Evolutionary conservation across 2,888 invertebrate genomes (phyloP).

Genomic region (Saturnia pavonia): DNA sequence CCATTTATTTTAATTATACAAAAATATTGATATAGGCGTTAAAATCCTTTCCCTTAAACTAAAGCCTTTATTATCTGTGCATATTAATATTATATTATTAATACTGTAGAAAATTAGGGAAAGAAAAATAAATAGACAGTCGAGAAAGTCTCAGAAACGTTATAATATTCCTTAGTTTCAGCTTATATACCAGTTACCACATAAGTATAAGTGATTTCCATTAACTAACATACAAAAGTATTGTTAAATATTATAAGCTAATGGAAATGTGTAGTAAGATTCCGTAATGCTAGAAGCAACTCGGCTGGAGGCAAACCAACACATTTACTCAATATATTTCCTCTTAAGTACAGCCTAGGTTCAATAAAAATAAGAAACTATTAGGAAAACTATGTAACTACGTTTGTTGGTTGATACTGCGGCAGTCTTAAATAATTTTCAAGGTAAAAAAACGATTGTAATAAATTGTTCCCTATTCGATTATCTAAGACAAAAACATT

Average conservation of each 20-base stretch:
- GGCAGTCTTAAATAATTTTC: background rate
- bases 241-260: slow-evolving; percentile 42
- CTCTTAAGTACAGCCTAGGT: background rate
- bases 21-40: background rate
- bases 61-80: background rate
- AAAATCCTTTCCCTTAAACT: background rate
- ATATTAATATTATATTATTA: background rate
- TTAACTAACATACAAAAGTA: slow-evolving; percentile 31
- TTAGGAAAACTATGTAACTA: background rate
- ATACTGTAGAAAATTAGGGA: background rate
- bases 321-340: background rate
- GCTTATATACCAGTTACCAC: background rate
- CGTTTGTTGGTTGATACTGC: background rate
- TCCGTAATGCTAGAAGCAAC: slow-evolving; percentile 33
- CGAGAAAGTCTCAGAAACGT: background rate
- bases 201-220: slow-evolving; percentile 25
- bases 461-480: background rate
- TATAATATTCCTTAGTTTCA: background rate
- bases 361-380: background rate
- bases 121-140: background rate
- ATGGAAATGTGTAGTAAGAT: slow-evolving; percentile 54
- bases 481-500: slow-evolving; percentile 9
- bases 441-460: background rate
- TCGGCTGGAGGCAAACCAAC: slow-evolving; percentile 24
- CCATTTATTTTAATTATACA: background rate